Evolutionary conservation across 2,888 invertebrate genomes (phyloP).

Genomic region (Clusia tigrina): DNA sequence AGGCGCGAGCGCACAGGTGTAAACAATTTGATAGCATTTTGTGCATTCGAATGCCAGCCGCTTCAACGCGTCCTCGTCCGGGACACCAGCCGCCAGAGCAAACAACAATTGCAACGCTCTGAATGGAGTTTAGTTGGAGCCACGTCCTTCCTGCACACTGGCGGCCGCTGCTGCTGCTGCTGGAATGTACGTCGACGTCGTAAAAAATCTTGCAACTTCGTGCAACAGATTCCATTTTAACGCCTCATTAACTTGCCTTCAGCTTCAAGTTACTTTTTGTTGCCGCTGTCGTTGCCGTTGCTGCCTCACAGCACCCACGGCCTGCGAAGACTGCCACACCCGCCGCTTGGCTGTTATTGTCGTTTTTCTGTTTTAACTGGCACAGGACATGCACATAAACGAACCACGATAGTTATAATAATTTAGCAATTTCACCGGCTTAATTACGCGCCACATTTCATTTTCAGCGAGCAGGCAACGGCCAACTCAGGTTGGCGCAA

Average conservation of each 20-base stretch:
- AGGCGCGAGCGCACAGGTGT: slow-evolving; percentile 26
- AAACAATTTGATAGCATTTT: slow-evolving; percentile 32
- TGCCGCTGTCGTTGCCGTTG: slow-evolving; percentile 11
- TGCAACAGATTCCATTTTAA: slow-evolving; percentile 56
- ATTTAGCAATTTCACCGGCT: slow-evolving; percentile 63
- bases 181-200: not conserved
- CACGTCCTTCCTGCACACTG: not conserved
- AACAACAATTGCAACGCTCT: slow-evolving; percentile 2
- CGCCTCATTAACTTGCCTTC: slow-evolving; percentile 59
- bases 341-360: slow-evolving; percentile 6
- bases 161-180: not conserved
- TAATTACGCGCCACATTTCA: slow-evolving; percentile 64
- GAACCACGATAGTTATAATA: slow-evolving; percentile 51
- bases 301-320: no score
- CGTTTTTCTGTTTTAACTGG: not conserved
- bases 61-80: not conserved
- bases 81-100: not conserved
- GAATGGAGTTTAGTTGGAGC: not conserved
- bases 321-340: not conserved
- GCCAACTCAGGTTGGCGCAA: slow-evolving; percentile 14
- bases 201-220: slow-evolving; percentile 14
- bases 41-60: slow-evolving; percentile 7
- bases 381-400: not conserved
- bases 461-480: slow-evolving; percentile 44
- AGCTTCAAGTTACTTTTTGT: slow-evolving; percentile 5